A percentile compares a stretch with the other conserved stretches of the same genome.
These are phyloP conservation scores for Calephelis nemesis DNA, from an alignment of 1,140 invertebrate species.

Conservation along the genomic window DNA sequence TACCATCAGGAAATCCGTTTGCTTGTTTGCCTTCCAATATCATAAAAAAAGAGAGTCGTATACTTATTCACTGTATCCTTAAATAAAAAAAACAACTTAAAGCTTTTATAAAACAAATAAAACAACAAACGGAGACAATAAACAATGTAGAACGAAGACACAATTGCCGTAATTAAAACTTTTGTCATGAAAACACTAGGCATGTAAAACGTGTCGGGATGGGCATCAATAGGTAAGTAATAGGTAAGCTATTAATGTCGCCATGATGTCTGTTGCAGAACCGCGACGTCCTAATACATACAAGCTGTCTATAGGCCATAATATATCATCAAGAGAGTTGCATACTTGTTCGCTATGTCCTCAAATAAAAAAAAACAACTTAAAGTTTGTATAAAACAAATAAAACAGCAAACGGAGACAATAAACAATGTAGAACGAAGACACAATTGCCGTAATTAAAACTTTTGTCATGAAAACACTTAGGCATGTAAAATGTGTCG, in stretches of 20 bases:
- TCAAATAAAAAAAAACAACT: not conserved
- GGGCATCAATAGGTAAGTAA: too few species aligned
- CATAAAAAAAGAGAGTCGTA: too few species aligned
- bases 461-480: conserved; percentile 9
- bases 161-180: not conserved
- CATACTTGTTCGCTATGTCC: too few species aligned
- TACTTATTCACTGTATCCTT: too few species aligned
- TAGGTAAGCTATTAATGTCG: too few species aligned
- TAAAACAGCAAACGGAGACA: not conserved
- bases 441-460: not conserved
- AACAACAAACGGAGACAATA: not conserved
- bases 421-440: conserved; percentile 8
- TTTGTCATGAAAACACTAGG: conserved; percentile 4
- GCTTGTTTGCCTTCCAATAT: too few species aligned
- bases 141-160: conserved; percentile 3
- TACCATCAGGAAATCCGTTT: too few species aligned
- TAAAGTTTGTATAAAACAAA: not conserved
- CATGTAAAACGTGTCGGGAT: not conserved
- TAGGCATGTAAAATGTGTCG: not conserved
- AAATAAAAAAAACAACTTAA: not conserved
- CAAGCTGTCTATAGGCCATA: too few species aligned
- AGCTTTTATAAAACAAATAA: not conserved
- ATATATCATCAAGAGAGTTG: too few species aligned
- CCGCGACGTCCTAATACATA: too few species aligned
- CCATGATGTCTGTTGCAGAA: too few species aligned